These are phyloP conservation scores for Toxotes lorentzi DNA, from an alignment of 2,797 vertebrate genomes.

Conservation along the genomic window DNA sequence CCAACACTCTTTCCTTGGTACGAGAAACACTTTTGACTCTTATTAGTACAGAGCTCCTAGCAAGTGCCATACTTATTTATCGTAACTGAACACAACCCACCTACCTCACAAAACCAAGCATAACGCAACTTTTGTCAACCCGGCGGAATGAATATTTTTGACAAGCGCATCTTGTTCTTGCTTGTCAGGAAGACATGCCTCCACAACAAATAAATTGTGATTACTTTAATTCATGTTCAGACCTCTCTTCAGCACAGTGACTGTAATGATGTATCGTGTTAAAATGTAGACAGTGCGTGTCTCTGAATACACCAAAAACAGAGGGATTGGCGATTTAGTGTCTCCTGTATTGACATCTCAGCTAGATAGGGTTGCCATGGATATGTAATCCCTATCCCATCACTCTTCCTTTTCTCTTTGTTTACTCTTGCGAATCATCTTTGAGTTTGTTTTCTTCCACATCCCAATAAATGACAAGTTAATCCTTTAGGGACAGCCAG, in stretches of 20 bases:
- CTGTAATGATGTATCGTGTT: not conserved
- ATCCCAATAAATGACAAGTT: constrained; percentile 62
- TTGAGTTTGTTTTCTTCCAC: constrained; percentile 56
- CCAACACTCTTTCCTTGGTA: not conserved
- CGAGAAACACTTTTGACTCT: not conserved
- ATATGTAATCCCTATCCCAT: constrained; percentile 2
- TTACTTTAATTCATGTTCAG: not conserved
- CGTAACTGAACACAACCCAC: constrained; percentile 14
- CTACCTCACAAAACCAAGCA: not conserved
- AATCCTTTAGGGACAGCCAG: constrained; percentile 63
- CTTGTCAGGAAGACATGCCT: not conserved
- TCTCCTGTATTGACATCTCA: constrained; percentile 16
- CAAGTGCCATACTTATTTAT: constrained; percentile 9
- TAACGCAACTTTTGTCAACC: constrained; percentile 19
- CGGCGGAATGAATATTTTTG: not conserved
- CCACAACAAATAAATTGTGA: not conserved
- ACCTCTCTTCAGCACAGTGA: constrained; percentile 1
- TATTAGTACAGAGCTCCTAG: constrained; percentile 2
- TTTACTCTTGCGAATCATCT: constrained; percentile 61
- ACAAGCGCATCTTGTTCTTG: constrained; percentile 10
- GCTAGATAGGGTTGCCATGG: constrained; percentile 13
- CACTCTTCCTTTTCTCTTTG: constrained; percentile 1
- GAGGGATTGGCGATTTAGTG: not conserved
- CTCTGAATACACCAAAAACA: not conserved
- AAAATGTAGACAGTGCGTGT: not conserved